phyloP scores from a whole-genome alignment of 2,113 vertebrate species.

The Grus americana region DNA sequence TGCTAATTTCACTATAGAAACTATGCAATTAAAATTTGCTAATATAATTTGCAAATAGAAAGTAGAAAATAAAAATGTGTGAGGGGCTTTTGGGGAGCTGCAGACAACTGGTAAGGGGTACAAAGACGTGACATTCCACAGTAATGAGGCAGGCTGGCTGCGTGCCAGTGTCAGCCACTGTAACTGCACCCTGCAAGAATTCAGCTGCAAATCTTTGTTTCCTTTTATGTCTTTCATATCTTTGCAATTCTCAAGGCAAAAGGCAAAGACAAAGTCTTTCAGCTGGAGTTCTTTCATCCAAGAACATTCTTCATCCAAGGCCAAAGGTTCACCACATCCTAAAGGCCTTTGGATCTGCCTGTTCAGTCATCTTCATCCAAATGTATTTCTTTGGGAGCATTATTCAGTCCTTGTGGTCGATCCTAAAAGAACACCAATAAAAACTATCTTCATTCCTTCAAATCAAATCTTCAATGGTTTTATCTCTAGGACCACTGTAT shows the following conservation, averaged over 20 bases:
- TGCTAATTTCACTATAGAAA: slow-evolving; percentile 13
- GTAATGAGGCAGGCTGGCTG: neutral
- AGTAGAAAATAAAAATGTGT: neutral
- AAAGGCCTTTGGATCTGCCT: slow-evolving; percentile 61
- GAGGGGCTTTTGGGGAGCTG: neutral
- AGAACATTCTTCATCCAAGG: slow-evolving; percentile 59
- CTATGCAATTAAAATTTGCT: neutral
- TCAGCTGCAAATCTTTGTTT: slow-evolving; percentile 47
- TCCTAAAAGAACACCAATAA: slow-evolving; percentile 64
- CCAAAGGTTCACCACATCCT: slow-evolving; percentile 63
- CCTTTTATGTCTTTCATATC: slow-evolving; percentile 47
- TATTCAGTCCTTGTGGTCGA: slow-evolving; percentile 59
- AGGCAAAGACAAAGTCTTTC: slow-evolving; percentile 65
- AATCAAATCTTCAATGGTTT: slow-evolving; percentile 44
- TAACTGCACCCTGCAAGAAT: slow-evolving; percentile 49
- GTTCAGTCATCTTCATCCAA: slow-evolving; percentile 60
- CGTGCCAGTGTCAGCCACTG: neutral
- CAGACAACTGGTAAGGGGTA: neutral
- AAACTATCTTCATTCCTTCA: slow-evolving; percentile 56
- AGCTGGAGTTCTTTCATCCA: slow-evolving; percentile 61
- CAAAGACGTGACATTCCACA: neutral
- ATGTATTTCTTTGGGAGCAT: slow-evolving; percentile 55
- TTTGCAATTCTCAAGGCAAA: slow-evolving; percentile 53
- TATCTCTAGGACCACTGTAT: slow-evolving; percentile 39
- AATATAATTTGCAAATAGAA: neutral